Base-by-base conservation (phyloP, 2,888 invertebrate species). In the Luffia ferchaultella region DNA sequence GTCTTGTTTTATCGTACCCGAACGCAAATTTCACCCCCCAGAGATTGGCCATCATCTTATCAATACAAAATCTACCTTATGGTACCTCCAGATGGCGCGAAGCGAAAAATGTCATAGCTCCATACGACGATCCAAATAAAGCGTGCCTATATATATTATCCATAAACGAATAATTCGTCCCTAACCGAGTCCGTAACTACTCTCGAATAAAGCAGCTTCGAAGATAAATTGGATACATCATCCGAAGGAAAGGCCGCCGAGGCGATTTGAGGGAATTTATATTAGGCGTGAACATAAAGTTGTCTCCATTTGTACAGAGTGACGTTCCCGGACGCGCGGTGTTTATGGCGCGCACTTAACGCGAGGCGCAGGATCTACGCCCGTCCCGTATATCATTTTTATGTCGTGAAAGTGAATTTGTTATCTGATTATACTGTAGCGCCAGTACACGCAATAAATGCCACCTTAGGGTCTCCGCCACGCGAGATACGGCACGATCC, bases 311-410 rank as follows among this genome's bases (percentile, higher is more conserved):
- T 73, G 70, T 70, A 70, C 62, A 62, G 59, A 65, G 67, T 70
- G 74, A 68, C 70, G 63, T 68, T 65, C 67, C 64, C 64, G 63
- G 67, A 52, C 62, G 67, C 58, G 61, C 58, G 63, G 68, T 76
- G 70, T 75, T 74, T 75, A 76, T 74, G 68, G 67, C 57, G 53
- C 62, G 61, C 66, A 72, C 70, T 76, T 73, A 73, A 68, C 70
- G 66, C 58, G 63, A 60, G 54, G 63, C 62, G 64, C 69, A 67
- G 68, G 69, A 64, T 62, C 58, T 56, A 58, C 52, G 60, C 54
- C 61, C 53, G 57, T 54, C 59, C 59, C 57, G 56, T 57, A 52
- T 57, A 60, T 55, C 55, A 55, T 56, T 68, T 70, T 68, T 66
- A 66, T 62, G 61, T 55, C 57, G 58, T 61, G 60, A 65, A 66